Evolutionary conservation across 2,113 vertebrate genomes (phyloP).

Genomic region (Echinops telfairi): DNA sequence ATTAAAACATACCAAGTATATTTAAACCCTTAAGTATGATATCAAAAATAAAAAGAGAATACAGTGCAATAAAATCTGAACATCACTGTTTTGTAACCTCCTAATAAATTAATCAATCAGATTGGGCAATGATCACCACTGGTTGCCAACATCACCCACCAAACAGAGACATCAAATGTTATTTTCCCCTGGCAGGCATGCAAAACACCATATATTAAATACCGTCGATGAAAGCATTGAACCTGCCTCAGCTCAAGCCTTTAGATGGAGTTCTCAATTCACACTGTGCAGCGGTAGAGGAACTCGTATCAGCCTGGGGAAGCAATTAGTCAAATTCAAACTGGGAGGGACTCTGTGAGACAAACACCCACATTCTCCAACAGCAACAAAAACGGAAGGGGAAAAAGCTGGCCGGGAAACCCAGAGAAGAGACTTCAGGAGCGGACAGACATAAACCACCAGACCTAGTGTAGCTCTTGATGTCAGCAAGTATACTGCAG

Average conservation of each 20-base stretch:
- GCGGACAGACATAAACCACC: neutral
- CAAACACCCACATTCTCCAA: neutral
- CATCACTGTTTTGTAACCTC: constrained; percentile 22
- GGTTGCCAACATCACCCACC: neutral
- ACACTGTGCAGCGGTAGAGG: neutral
- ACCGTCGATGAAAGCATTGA: constrained; percentile 41
- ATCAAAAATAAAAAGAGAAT: neutral
- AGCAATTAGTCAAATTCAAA: constrained; percentile 34
- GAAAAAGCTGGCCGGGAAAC: neutral
- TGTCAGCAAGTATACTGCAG: neutral
- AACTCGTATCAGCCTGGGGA: neutral
- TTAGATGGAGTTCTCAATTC: constrained; percentile 38
- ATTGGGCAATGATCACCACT: constrained; percentile 16
- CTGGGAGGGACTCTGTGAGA: neutral
- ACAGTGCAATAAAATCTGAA: constrained; percentile 16
- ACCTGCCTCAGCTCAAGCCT: neutral
- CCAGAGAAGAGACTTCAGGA: neutral
- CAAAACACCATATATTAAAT: neutral
- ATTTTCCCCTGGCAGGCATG: neutral
- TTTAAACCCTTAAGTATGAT: constrained; percentile 55
- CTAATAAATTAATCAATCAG: constrained; percentile 38
- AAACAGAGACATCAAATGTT: neutral
- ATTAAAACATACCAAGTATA: constrained; percentile 56
- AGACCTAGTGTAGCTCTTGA: neutral
- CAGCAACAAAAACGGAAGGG: neutral